phyloP scores from a whole-genome alignment of 2,113 vertebrate species.

The Narcine bancroftii region DNA sequence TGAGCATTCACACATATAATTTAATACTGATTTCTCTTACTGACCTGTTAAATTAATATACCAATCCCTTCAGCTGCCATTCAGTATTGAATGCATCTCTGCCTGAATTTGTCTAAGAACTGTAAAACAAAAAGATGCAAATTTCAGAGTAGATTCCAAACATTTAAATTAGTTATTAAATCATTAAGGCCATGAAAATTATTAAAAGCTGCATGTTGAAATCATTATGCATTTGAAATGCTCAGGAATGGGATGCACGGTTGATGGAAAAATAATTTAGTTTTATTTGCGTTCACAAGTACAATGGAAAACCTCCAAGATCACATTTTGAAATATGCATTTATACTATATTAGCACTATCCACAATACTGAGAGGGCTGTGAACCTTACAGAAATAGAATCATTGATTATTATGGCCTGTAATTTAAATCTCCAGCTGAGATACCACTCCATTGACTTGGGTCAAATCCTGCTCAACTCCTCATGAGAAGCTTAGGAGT shows the following conservation, averaged over 20 bases:
- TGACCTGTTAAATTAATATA: not conserved
- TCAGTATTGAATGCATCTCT: not conserved
- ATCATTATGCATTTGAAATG: not conserved
- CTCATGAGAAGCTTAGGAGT: no score
- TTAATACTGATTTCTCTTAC: not conserved
- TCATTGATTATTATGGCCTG: not conserved
- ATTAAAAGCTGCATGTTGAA: not conserved
- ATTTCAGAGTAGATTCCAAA: not conserved
- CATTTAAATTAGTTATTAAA: constrained; percentile 5
- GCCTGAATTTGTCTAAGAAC: not conserved
- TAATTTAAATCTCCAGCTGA: not conserved
- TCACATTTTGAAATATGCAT: not conserved
- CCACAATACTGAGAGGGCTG: not conserved
- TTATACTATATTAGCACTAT: no score
- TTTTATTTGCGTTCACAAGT: not conserved
- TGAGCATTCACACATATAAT: not conserved
- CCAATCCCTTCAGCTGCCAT: not conserved
- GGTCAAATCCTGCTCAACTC: no score
- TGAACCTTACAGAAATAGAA: no score
- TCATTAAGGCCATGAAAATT: not conserved
- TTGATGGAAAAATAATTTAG: not conserved
- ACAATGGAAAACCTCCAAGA: not conserved
- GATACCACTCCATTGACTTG: not conserved
- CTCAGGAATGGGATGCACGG: not conserved
- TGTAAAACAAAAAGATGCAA: not conserved